Evolutionary conservation across 2,888 invertebrate species (phyloP), one percentile per base, ranked within the genome.

Genomic region (Galerucella nymphaeae): DNA sequence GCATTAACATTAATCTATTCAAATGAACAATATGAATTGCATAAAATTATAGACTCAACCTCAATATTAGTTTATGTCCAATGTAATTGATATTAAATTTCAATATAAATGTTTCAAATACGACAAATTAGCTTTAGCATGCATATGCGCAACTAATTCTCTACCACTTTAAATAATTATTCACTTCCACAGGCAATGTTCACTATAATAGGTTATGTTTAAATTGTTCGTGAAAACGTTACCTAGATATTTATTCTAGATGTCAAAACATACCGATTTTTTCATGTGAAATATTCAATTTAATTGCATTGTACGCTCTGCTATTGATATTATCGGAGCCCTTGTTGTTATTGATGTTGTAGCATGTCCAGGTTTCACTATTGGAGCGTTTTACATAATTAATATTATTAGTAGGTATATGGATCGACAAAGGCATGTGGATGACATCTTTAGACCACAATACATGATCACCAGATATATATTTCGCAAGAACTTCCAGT

Each of bases 31-130:
- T 50, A 65, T 48, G 55, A 50, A 65, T 42, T 64, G 10, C 16
- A 53, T 38, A 53, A 65, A 65, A 65, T 38, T 65, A 65, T 30
- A 55, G 38, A 41, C 18, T 16, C 9, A 65, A 53, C 11, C 53
- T 53, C 38, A 6, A 55, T 65, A 30, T 23, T 38, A 18, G 65
- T 65, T 65, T 38, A 55, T 13, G 13, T 38, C 53, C 38, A 6
- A 9, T 65, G 50, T 55, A 55, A 65, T 23, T 53, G 38, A 65
- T 65, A 65, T 65, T 64, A 64, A 64, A 64, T 64, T 65, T 30
- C 65, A 53, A n/a, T 55, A 18, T 38, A 18, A 53, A 53, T 53
- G 18, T 53, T 65, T 53, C 50, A 53, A 65, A 65, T 18, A 53
- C 16, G 10, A n/a, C 53, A 65, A 65, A 65, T 65, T 65, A 53